Evolutionary conservation across 2,797 vertebrate species (phyloP).

Genomic region (Cichlasoma orientale): DNA sequence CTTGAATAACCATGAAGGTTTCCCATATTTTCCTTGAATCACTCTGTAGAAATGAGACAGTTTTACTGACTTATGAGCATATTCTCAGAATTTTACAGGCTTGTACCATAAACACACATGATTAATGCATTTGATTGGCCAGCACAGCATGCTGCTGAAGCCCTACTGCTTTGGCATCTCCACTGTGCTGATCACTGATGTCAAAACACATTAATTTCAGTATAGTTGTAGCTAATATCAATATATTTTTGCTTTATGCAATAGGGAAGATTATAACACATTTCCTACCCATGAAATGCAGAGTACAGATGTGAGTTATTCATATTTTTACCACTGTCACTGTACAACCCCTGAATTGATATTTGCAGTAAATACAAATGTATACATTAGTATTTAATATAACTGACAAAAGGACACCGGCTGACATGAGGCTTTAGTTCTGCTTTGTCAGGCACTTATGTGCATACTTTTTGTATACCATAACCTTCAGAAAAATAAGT

Average conservation of each 20-base stretch:
- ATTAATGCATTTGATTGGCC: background rate
- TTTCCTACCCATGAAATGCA: background rate
- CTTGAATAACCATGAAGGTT: background rate
- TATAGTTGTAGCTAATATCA: background rate
- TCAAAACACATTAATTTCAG: slow-evolving; percentile 9
- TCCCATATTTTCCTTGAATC: background rate
- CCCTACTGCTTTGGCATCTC: background rate
- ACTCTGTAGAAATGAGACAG: background rate
- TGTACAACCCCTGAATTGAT: background rate
- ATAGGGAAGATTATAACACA: background rate
- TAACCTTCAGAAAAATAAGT: slow-evolving; percentile 3
- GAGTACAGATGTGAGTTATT: background rate
- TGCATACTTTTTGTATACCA: background rate
- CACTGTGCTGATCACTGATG: background rate
- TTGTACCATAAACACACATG: background rate
- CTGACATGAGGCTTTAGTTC: slow-evolving; percentile 4
- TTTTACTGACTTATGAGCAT: background rate
- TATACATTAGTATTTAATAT: background rate
- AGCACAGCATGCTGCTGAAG: slow-evolving; percentile 3
- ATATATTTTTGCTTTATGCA: background rate
- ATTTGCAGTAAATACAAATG: background rate
- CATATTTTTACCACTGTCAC: background rate
- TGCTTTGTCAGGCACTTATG: background rate
- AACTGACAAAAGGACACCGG: background rate
- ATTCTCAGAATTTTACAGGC: background rate